These are phyloP conservation scores for Cassiopea xamachana DNA, from an alignment of 30 jellyfish, hydroid and myxozoan species.

Conservation along the genomic window DNA sequence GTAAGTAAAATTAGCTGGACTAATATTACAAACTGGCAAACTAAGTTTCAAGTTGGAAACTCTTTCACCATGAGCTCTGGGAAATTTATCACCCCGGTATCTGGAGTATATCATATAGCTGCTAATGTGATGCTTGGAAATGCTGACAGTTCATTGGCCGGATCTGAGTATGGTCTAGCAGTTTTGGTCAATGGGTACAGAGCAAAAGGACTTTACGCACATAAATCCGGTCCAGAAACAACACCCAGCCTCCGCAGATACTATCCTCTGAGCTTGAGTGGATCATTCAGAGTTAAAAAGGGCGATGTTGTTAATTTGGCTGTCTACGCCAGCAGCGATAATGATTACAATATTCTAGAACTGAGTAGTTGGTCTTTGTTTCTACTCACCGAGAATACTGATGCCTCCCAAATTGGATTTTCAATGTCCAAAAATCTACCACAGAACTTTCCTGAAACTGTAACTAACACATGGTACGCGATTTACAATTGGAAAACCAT, in stretches of 20 bases:
- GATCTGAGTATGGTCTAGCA: constrained; percentile 31
- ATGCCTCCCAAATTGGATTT: constrained; percentile 55
- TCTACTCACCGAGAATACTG: constrained; percentile 58
- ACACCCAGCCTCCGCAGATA: constrained; percentile 44
- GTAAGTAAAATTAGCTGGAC: constrained; percentile 40
- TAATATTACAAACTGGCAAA: constrained; percentile 35
- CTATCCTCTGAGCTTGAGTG: constrained; percentile 82
- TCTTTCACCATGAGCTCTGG: constrained; percentile 53
- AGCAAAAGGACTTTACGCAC: constrained; percentile 62
- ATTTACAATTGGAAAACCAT: constrained; percentile 36
- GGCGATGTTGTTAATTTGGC: constrained; percentile 56
- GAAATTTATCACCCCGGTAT: constrained; percentile 44
- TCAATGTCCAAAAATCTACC: neutral
- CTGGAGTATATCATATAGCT: constrained; percentile 84
- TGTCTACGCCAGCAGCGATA: constrained; percentile 39
- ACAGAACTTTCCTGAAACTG: constrained; percentile 27
- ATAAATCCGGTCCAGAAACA: constrained; percentile 49
- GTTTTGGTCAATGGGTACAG: constrained; percentile 39
- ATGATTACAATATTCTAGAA: constrained; percentile 18
- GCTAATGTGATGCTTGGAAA: constrained; percentile 75
- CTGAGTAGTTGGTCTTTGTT: constrained; percentile 88
- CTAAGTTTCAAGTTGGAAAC: constrained; percentile 31
- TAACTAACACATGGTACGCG: constrained; percentile 28
- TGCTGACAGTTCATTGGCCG: constrained; percentile 60
- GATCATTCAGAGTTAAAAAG: constrained; percentile 78